Evolutionary conservation across 1,140 invertebrate species (phyloP).

Genomic region (Nasonia giraulti): DNA sequence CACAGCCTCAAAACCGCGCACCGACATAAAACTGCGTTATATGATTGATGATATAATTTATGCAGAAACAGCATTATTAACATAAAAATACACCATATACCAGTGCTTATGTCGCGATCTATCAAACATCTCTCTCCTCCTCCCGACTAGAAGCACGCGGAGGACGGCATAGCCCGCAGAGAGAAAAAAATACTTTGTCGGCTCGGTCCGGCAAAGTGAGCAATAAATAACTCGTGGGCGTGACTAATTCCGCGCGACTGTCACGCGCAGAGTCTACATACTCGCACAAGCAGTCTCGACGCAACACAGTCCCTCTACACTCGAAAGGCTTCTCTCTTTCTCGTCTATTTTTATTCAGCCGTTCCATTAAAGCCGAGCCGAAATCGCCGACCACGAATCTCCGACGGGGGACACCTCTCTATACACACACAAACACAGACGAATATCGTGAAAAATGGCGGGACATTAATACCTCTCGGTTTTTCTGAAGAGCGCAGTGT

Average conservation of each 20-base stretch:
- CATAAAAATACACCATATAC: slow-evolving; percentile 14
- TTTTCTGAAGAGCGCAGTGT: slow-evolving; percentile 26
- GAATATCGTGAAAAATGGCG: slow-evolving; percentile 42
- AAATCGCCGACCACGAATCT: slow-evolving; percentile 28
- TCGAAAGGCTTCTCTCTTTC: not conserved
- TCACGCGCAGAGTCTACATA: slow-evolving; percentile 2
- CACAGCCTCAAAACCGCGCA: not conserved
- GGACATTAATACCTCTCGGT: slow-evolving; percentile 44
- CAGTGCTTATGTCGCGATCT: not conserved
- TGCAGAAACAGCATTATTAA: slow-evolving; percentile 30
- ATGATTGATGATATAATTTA: slow-evolving; percentile 28
- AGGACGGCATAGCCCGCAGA: not conserved
- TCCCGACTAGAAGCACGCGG: not conserved
- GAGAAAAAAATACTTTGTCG: slow-evolving; percentile 37
- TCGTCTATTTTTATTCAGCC: slow-evolving; percentile 43
- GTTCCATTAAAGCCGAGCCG: slow-evolving; percentile 14
- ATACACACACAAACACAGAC: not conserved
- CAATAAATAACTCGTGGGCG: slow-evolving; percentile 53
- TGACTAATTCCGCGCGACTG: slow-evolving; percentile 43
- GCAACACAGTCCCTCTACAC: not conserved
- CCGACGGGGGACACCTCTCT: too few relatives aligned
- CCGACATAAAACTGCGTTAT: not conserved
- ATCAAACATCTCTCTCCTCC: not conserved
- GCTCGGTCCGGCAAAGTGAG: slow-evolving; percentile 28
- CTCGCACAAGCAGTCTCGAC: not conserved